Base-by-base conservation (phyloP, 2,888 invertebrate species). In the Scaptomyza polygonia region DNA sequence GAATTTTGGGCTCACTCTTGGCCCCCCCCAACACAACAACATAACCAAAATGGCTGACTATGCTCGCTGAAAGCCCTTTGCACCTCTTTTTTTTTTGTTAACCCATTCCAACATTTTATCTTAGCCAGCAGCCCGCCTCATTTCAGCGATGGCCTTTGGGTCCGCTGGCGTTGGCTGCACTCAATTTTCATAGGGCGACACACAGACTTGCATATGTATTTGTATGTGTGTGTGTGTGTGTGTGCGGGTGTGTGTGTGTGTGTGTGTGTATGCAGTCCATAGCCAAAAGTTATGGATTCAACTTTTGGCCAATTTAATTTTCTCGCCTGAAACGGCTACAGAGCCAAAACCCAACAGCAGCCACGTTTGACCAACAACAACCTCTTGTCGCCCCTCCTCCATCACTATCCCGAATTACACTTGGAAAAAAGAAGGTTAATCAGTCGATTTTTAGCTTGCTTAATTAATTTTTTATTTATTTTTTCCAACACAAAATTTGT, bases 261-360 rank as follows among this genome's bases (percentile, higher is more conserved):
- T 25, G 61, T 47, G 77, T 87, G 63, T 74, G 70, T 74, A 70
- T 75, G 64, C 79, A 64, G 87, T 72, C 73, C 66, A 85, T 85
- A 82, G 80, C 77, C 78, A 88, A 80, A 85, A 85, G 85, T 85
- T 85, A 85, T 85, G 89, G 85, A 85, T 85, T 86, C 86, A 86
- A 89, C 88, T 86, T 89, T 89, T 90, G 88, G 90, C 89, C 88
- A 89, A 89, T 89, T 89, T 89, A 90, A 89, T 89, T 90, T 89
- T 89, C 89, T 89, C 89, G 89, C 89, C 89, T 87, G 90, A 88
- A 89, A 85, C 88, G 79, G 86, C 89, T 79, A 82, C 88, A 77
- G 71, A 67, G 77, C 72, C 36, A 14, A 48, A 66, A 16, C 16
- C 67, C 87, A 79, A 53, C 78, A 67, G 79, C 86, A 75, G 59